Evolutionary conservation across 2,797 vertebrate species (phyloP).

Genomic region (Pygocentrus nattereri): DNA sequence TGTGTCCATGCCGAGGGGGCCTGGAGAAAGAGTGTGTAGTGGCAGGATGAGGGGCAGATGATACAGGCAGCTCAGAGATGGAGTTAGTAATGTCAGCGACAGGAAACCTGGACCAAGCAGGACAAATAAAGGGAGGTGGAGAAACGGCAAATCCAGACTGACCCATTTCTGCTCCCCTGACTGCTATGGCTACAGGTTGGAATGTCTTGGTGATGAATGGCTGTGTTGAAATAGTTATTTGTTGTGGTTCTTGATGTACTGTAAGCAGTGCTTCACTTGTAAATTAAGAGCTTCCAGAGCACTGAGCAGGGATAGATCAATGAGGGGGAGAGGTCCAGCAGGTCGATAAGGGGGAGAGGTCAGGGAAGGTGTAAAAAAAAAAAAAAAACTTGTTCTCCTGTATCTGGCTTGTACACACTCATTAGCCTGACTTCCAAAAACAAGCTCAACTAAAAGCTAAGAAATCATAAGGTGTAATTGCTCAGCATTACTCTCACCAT

Average conservation of each 20-base stretch:
- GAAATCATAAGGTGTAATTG: too few relatives aligned
- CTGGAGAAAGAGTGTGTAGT: constrained; percentile 19
- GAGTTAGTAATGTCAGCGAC: constrained; percentile 41
- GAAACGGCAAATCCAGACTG: constrained; percentile 2
- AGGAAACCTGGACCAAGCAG: constrained; percentile 9
- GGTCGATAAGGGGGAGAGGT: too few relatives aligned
- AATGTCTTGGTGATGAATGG: background rate
- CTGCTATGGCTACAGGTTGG: background rate
- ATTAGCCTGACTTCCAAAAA: too few relatives aligned
- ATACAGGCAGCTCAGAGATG: constrained; percentile 11
- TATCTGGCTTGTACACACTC: too few relatives aligned
- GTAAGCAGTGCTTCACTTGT: background rate
- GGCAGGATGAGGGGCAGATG: constrained; percentile 39
- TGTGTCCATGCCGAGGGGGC: constrained; percentile 11
- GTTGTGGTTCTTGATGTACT: background rate
- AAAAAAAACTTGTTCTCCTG: too few relatives aligned
- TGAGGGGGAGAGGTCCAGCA: too few relatives aligned
- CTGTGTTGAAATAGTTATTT: background rate
- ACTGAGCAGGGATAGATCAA: too few relatives aligned
- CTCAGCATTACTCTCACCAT: too few relatives aligned
- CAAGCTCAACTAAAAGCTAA: too few relatives aligned
- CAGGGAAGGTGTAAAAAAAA: too few relatives aligned
- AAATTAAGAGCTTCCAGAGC: too few relatives aligned
- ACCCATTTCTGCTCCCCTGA: background rate
- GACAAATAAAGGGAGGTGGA: constrained; percentile 28